A percentile compares a stretch with the other conserved stretches of the same genome.
These are phyloP conservation scores for Aspidapion aeneum DNA, from an alignment of 2,888 invertebrate genomes.

Conservation along the genomic window DNA sequence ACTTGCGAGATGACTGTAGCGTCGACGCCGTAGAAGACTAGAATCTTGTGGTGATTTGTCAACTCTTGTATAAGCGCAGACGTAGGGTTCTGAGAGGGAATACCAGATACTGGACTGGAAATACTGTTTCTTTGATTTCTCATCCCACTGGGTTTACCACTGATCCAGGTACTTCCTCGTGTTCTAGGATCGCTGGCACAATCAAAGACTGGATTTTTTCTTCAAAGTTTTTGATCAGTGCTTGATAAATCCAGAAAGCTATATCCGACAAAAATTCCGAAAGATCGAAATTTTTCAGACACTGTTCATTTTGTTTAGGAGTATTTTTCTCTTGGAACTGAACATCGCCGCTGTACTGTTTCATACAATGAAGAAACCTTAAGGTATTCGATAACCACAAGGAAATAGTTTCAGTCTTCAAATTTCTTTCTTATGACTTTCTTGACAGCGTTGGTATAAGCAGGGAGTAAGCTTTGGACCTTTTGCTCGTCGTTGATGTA, in stretches of 20 bases:
- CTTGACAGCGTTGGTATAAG: conserved; percentile 75
- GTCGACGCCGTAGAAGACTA: conserved; percentile 75
- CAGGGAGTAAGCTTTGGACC: conserved; percentile 74
- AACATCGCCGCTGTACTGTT: conserved; percentile 93
- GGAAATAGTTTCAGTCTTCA: conserved; percentile 75
- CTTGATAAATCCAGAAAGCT: conserved; percentile 78
- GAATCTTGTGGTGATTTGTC: conserved; percentile 58
- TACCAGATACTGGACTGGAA: conserved; percentile 38
- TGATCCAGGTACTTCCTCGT: conserved; percentile 83
- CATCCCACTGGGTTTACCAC: conserved; percentile 53
- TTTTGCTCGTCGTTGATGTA: conserved; percentile 92
- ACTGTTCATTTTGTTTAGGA: conserved; percentile 88
- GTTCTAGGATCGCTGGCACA: conserved; percentile 88
- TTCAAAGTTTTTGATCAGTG: conserved; percentile 55
- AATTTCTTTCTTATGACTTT: conserved; percentile 73
- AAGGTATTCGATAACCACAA: conserved; percentile 84
- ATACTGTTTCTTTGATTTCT: conserved; percentile 41
- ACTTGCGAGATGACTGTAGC: conserved; percentile 76
- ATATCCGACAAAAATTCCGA: conserved; percentile 86
- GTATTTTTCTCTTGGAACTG: conserved; percentile 84
- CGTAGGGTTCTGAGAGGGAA: conserved; percentile 51
- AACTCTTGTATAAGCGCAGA: conserved; percentile 70
- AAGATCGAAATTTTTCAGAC: conserved; percentile 83
- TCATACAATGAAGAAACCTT: conserved; percentile 77
- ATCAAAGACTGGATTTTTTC: conserved; percentile 60